Evolutionary conservation across 2,113 vertebrate genomes (phyloP), one percentile per base, ranked within the genome.

Genomic region (Rhinoptilus africanus): DNA sequence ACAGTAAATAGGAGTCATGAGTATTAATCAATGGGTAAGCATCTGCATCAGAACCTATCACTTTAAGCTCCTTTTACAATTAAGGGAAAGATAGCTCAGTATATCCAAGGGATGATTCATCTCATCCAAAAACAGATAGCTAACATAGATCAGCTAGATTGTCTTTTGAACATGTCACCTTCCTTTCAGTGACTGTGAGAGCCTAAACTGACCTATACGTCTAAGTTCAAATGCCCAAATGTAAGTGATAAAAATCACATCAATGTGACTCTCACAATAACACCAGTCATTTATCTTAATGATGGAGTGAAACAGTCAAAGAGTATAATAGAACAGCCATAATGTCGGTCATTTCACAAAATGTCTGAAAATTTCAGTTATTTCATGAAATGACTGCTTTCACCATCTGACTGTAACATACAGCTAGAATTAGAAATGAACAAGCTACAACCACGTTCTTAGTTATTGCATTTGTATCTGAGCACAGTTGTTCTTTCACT

Each of bases 321-420:
- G 64, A 86, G 68, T 77, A 43, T 84, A 95, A 94, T 86, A 89
- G 83, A 95, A 78, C 28, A 91, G 32, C 68, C 64, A 78, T 96
- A 96, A 97, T 97, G 68, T 34, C 7, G 73, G 93, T 96, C n/a
- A 96, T 96, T 97, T 95, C 35, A 78, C 8, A 7, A 90, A 96
- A 96, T 84, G 83, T 63, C 95, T 91, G 93, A 95, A 96, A 95
- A 89, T 96, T 81, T 97, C 95, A 84, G 95, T 91, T 93, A 96
- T 96, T 97, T 96, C 91, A 72, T 81, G 59, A 96, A 97, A 97
- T 96, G 28, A 96, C 93, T 96, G 68, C 96, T 96, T 97, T 96
- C 76, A 89, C 72, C 76, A 77, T 96, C 79, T 92, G 83, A 93
- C 83, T 95, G 50, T 95, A 91, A 74, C 94, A 89, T 96, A 89